Percentiles rank a stretch among this genome's conserved stretches.
phyloP scores from a whole-genome alignment of 2,797 vertebrate species.

The Glossophaga mutica region DNA sequence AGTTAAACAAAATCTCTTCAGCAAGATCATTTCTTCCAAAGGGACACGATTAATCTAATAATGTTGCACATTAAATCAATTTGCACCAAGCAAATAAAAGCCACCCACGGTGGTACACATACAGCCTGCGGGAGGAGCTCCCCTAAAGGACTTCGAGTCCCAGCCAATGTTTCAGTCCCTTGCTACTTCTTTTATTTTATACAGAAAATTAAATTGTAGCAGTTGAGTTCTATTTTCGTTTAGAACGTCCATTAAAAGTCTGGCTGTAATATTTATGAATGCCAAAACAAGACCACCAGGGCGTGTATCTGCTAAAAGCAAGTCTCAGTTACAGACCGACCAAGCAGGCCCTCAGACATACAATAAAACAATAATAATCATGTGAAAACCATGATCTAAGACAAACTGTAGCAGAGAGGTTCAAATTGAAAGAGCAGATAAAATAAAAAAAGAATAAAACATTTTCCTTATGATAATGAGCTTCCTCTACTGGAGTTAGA shows the following conservation, averaged over 20 bases:
- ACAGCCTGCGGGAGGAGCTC: not conserved
- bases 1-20: not conserved
- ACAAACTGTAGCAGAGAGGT: not conserved
- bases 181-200: constrained; percentile 63
- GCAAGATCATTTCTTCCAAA: constrained; percentile 55
- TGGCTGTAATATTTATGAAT: constrained; percentile 88
- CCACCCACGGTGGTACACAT: constrained; percentile 56
- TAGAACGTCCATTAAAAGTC: constrained; percentile 78
- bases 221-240: constrained; percentile 81
- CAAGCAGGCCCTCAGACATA: constrained; percentile 33
- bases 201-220: constrained; percentile 80
- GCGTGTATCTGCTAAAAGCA: constrained; percentile 75
- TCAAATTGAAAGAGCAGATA: not conserved
- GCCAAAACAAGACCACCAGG: constrained; percentile 84
- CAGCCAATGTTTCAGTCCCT: constrained; percentile 16
- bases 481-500: not conserved
- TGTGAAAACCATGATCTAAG: not conserved
- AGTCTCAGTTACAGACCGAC: constrained; percentile 77
- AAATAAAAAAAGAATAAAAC: not conserved
- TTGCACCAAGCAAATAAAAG: constrained; percentile 67
- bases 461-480: not conserved
- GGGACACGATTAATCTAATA: constrained; percentile 64
- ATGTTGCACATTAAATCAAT: constrained; percentile 60
- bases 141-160: not conserved
- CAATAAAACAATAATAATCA: not conserved